Evolutionary conservation across 1,140 invertebrate genomes (phyloP), one percentile per base, ranked within the genome.

Genomic region (Drosophila aff.): DNA sequence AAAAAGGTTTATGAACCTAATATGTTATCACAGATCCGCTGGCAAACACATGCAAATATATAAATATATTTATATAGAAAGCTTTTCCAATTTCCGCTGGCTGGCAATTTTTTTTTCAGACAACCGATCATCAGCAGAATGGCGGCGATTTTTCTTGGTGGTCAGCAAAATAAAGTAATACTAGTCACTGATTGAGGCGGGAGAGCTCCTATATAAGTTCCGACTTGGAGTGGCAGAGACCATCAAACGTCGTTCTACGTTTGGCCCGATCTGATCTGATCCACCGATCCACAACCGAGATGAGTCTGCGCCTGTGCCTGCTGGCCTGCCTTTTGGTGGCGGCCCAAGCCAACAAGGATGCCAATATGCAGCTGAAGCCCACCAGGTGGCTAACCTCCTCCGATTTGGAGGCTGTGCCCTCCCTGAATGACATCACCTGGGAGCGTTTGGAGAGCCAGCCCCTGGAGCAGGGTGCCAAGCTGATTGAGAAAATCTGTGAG

Each of bases 381-480:
- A 64, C 72, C n/a, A 63, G 85, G 52, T 92, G 91, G 91, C 50
- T 90, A 28, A 75, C 21, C 50, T 3, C 71, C 52, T 55, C 46
- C 28, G 87, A 92, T n/a, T 44, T 92, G 73, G 79, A 91, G 61
- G 78, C 43, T 8, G 38, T 86, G 76, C 91, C 91, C 31, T 86
- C 91, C 11, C 44, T 92, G 47, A 86, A 92, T 44, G 85, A 92
- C 33, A 57, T 92, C 11, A 78, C 80, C 36, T 76, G 91, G 49
- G 74, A 91, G 65, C 66, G 72, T 47, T 67, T 92, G 76, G 91
- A 92, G 67, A 90, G 59, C 44, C 80, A 90, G 84, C 74, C 91
- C 2, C 44, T 91, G 55, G 57, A 92, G 26, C 66, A 80, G 33
- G 87, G 84, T 16, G 82, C 91, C 68, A 53, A 91, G 21, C 28